These are phyloP conservation scores for Sebastes minor DNA, from an alignment of 2,797 vertebrate species.

Conservation along the genomic window DNA sequence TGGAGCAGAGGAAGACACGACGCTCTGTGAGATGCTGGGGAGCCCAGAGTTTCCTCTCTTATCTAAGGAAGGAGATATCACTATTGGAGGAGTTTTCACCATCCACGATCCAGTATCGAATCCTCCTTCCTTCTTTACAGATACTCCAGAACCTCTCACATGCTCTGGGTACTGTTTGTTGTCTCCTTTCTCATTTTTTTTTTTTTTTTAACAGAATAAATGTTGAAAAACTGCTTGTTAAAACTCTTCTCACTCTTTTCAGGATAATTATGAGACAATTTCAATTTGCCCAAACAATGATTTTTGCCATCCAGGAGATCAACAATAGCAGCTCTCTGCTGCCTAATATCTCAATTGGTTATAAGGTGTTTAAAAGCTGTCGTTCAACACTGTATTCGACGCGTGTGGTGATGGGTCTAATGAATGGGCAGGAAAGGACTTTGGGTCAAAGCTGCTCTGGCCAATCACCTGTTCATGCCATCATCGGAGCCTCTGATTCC, in stretches of 20 bases:
- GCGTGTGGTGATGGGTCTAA: conserved; percentile 73
- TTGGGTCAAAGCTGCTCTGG: conserved; percentile 53
- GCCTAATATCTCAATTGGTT: conserved; percentile 78
- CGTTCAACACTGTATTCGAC: conserved; percentile 74
- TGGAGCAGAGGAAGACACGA: too few species aligned
- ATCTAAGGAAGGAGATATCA: too few species aligned
- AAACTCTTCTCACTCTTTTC: background rate
- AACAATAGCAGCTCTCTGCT: conserved; percentile 80
- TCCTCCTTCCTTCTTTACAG: too few species aligned
- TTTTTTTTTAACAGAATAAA: background rate
- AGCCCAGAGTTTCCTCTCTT: too few species aligned
- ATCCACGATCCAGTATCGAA: too few species aligned
- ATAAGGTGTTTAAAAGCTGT: conserved; percentile 81
- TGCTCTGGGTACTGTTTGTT: background rate
- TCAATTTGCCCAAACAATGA: conserved; percentile 83
- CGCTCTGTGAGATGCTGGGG: too few species aligned
- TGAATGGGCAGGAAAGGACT: conserved; percentile 67
- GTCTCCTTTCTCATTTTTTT: conserved; percentile 13
- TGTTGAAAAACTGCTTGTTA: background rate
- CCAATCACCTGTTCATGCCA: conserved; percentile 74
- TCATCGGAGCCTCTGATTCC: conserved; percentile 81
- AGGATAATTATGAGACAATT: conserved; percentile 80
- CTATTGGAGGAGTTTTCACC: too few species aligned
- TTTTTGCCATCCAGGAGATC: conserved; percentile 85
- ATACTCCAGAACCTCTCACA: too few species aligned